Evolutionary conservation across 2,113 vertebrate species (phyloP).

Genomic region (Leuciscus idus): DNA sequence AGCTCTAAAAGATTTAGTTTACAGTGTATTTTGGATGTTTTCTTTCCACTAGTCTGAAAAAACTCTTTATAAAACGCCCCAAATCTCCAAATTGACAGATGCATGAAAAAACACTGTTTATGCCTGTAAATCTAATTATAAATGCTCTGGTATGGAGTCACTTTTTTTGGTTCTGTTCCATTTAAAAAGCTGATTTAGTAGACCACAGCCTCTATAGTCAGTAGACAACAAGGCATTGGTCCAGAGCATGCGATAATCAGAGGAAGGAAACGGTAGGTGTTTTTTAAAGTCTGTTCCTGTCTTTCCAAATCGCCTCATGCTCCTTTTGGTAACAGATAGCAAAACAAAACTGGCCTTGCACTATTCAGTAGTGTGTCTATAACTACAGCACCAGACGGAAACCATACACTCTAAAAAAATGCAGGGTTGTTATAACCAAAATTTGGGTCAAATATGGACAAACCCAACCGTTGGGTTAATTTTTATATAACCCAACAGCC

Average conservation of each 20-base stretch:
- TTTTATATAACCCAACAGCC: too few relatives aligned
- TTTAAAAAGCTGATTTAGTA: neutral
- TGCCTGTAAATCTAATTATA: neutral
- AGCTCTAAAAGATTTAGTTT: too few relatives aligned
- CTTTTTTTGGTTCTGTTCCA: neutral
- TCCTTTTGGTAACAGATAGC: slow-evolving; percentile 26
- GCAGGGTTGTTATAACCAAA: too few relatives aligned
- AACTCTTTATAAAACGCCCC: too few relatives aligned
- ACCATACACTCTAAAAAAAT: neutral
- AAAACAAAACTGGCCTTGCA: neutral
- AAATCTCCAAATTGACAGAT: too few relatives aligned
- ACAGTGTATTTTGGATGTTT: too few relatives aligned
- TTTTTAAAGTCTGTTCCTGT: neutral
- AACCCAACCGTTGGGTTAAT: too few relatives aligned
- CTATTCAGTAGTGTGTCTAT: slow-evolving; percentile 2
- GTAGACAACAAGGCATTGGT: neutral
- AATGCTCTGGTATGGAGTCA: neutral
- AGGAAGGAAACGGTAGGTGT: slow-evolving; percentile 44
- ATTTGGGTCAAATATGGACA: too few relatives aligned
- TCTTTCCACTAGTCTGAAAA: too few relatives aligned
- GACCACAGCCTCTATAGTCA: neutral
- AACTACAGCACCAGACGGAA: slow-evolving; percentile 38
- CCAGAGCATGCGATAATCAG: neutral
- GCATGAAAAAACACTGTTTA: too few relatives aligned
- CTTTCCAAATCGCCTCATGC: neutral